Evolutionary conservation across 2,888 invertebrate species (phyloP), one percentile per base, ranked within the genome.

Genomic region (Hirtodrosophila duncani): DNA sequence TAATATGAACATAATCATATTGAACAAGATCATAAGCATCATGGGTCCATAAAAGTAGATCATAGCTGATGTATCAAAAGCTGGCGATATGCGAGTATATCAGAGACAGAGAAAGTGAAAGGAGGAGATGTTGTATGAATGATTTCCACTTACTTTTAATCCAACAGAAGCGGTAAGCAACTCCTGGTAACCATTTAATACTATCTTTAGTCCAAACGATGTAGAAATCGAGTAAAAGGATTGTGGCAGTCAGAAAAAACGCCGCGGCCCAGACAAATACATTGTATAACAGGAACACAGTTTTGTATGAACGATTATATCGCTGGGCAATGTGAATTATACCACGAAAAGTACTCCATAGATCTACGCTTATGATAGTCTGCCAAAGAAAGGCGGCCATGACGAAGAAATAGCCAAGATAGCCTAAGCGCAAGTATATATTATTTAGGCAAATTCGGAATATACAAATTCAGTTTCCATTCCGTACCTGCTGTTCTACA

Each of bases 351-450:
- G 59, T 70, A 88, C 92, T 91, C 92, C 93, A 94, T 75, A 94
- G 91, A 83, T 94, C 94, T 83, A 93, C 91, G 84, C 94, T 94
- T 90, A 94, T 94, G 8, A 94, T 91, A 82, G 93, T 94, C 68
- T 94, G 89, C 94, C 94, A 95, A 83, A 93, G 92, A 88, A 94
- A 94, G 63, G 93, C 92, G 11, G 91, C 90, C 85, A 94, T 89
- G 81, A 93, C 92, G 43, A 91, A 90, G 85, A 91, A 93, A 84
- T 93, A 91, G 34, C 71, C 67, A 11, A 39, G n/a, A 42, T 66
- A 79, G 8, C 82, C 84, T 84, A 11, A 3, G 1, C 5, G 7
- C 5, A 20, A 3, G n/a, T 4, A 27, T n/a, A 59, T 48, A 26
- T 2, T 5, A 14, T 21, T 2, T 8, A 6, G 16, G 8, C 11